Conservation (phyloP, 2,113 vertebrate species). For the Forbesichthys papilliferus region DNA sequence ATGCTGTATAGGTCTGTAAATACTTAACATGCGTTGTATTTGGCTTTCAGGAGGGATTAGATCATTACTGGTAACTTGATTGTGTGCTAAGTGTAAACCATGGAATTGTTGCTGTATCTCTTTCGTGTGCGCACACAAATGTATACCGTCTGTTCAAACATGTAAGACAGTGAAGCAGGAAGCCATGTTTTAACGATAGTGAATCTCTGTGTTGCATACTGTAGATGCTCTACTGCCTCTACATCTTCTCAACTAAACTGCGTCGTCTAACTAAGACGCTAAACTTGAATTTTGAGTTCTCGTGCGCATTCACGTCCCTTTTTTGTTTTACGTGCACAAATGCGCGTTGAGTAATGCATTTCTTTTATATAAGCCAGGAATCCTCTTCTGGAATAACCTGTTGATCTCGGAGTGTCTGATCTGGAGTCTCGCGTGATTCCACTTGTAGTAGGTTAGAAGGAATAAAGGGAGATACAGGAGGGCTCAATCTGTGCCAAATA, state of each 20-base stretch:
- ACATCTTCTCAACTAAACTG: slow-evolving; percentile 45
- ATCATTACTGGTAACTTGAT: slow-evolving; percentile 60
- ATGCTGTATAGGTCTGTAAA: slow-evolving; percentile 73
- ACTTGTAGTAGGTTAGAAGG: neutral
- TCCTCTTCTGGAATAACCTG: slow-evolving; percentile 22
- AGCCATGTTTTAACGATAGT: slow-evolving; percentile 52
- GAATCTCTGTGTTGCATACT: neutral
- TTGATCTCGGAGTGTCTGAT: slow-evolving; percentile 4
- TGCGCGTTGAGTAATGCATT: slow-evolving; percentile 19
- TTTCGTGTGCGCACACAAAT: slow-evolving; percentile 10
- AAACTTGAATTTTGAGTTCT: slow-evolving; percentile 49
- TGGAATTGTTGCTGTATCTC: slow-evolving; percentile 47
- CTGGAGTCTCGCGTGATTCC: neutral
- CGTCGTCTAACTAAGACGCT: slow-evolving; percentile 47
- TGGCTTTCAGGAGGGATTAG: slow-evolving; percentile 43
- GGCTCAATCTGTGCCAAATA: slow-evolving; percentile 69
- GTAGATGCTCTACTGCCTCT: slow-evolving; percentile 23
- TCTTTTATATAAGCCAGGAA: slow-evolving; percentile 41
- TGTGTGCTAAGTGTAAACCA: slow-evolving; percentile 59
- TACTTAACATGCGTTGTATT: slow-evolving; percentile 59
- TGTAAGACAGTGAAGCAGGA: slow-evolving; percentile 50
- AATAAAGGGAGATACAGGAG: slow-evolving; percentile 25
- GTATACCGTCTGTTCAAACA: slow-evolving; percentile 33
- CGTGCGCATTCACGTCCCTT: slow-evolving; percentile 26
- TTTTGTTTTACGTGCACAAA: slow-evolving; percentile 39